Evolutionary conservation across 2,888 invertebrate genomes (phyloP), one percentile per base, ranked within the genome.

Genomic region (Buathra laborator): DNA sequence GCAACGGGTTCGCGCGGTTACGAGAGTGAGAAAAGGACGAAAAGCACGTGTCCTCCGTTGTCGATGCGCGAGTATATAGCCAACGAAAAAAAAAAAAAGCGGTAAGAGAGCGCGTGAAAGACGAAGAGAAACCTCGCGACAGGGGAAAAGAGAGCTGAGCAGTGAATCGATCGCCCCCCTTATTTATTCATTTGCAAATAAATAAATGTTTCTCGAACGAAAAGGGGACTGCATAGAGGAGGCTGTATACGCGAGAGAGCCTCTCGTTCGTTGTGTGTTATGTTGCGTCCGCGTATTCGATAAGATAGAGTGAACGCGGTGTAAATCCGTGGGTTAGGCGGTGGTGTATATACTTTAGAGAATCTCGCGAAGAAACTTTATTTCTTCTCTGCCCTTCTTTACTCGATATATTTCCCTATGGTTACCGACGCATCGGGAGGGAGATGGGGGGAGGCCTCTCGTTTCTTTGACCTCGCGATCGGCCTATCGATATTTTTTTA

Each of bases 141-240:
- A 16, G 16, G 53, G 16, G n/a, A 16, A 67, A 71, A 66, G 68
- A 77, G 79, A 87, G 74, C 79, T 6, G 78, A 81, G 86, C 86
- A 56, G 88, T 88, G 92, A 91, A 91, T 92, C 92, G 92, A 92
- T 92, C 91, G 90, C 86, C 89, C 89, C 89, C 90, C 62, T 93
- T 93, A 93, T 93, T 93, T 93, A 93, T 93, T 92, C 92, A 93
- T 93, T 92, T 92, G 91, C 91, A 91, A 92, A 93, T 93, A 93
- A 93, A 93, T 93, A 92, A 93, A 90, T 87, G 89, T 86, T 81
- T 86, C 81, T 80, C 85, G 85, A 85, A 80, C 85, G 82, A 29
- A 85, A 82, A 79, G 70, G 68, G 44, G 51, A 32, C 51, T 43
- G 14, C 48, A 71, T 71, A 59, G 67, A 48, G 62, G 56, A 29